Conservation (phyloP, 2,888 invertebrate species). For the Monopis laevigella region DNA sequence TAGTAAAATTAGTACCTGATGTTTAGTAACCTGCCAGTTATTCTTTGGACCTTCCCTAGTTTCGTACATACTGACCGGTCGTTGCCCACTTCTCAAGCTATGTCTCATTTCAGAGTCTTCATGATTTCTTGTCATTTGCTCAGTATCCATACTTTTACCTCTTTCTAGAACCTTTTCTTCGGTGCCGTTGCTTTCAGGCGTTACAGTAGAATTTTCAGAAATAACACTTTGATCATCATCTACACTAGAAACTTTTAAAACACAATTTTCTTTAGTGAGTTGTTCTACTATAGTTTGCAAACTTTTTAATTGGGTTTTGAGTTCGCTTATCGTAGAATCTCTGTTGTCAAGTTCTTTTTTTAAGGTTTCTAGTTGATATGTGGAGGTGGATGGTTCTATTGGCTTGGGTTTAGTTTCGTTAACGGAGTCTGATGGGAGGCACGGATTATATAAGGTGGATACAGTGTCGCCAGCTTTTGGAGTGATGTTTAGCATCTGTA, state of each 20-base stretch:
- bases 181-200: conserved; percentile 24
- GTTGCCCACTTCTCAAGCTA: conserved; percentile 56
- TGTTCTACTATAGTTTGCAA: conserved; percentile 77
- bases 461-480: conserved; percentile 39
- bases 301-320: conserved; percentile 70
- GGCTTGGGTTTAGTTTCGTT: conserved; percentile 1
- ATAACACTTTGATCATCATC: conserved; percentile 52
- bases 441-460: conserved; percentile 47
- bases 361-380: conserved; percentile 39
- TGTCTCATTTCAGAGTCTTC: conserved; percentile 61
- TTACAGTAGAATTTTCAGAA: conserved; percentile 40
- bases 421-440: conserved; percentile 34
- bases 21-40: conserved; percentile 70
- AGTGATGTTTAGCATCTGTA: conserved; percentile 2
- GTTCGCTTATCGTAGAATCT: conserved; percentile 71
- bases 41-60: conserved; percentile 75
- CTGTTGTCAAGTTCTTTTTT: conserved; percentile 69
- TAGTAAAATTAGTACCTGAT: conserved; percentile 60
- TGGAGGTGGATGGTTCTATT: conserved; percentile 17
- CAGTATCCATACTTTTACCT: conserved; percentile 52
- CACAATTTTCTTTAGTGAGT: conserved; percentile 82
- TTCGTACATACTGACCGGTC: conserved; percentile 91
- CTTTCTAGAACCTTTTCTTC: conserved; percentile 38
- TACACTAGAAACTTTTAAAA: conserved; percentile 71
- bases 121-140: conserved; percentile 41